phyloP scores from a whole-genome alignment of 2,797 vertebrate species.

The Cyprinella venusta region DNA sequence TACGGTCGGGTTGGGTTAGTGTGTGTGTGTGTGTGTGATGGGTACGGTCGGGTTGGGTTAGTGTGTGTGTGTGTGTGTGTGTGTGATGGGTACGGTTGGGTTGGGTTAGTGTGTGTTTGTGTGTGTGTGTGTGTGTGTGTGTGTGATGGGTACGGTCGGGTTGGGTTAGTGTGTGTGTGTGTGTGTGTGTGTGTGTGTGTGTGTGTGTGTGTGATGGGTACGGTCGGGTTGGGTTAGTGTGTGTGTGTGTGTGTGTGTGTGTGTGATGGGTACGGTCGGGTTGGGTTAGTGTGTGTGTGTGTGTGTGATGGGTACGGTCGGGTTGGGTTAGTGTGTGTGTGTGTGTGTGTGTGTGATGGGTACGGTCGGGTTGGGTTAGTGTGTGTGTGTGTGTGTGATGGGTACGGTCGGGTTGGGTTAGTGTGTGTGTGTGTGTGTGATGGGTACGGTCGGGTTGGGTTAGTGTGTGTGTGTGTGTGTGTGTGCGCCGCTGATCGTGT shows the following conservation, averaged over 20 bases:
- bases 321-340: too few species aligned
- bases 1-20: too few species aligned
- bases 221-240: too few species aligned
- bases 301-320: neutral
- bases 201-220: neutral
- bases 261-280: neutral
- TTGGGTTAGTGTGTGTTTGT: neutral
- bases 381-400: neutral
- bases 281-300: too few species aligned
- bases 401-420: too few species aligned
- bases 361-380: too few species aligned
- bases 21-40: neutral
- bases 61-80: neutral
- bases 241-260: too few species aligned
- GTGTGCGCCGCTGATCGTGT: neutral
- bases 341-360: neutral
- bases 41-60: too few species aligned
- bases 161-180: neutral
- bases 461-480: neutral
- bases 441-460: too few species aligned
- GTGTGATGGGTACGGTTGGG: too few species aligned
- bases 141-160: too few species aligned
- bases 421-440: neutral
- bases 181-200: neutral
- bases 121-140: neutral